These are phyloP conservation scores for Leptarthrus brevirostris DNA, from an alignment of 2,888 invertebrate species.

Conservation along the genomic window DNA sequence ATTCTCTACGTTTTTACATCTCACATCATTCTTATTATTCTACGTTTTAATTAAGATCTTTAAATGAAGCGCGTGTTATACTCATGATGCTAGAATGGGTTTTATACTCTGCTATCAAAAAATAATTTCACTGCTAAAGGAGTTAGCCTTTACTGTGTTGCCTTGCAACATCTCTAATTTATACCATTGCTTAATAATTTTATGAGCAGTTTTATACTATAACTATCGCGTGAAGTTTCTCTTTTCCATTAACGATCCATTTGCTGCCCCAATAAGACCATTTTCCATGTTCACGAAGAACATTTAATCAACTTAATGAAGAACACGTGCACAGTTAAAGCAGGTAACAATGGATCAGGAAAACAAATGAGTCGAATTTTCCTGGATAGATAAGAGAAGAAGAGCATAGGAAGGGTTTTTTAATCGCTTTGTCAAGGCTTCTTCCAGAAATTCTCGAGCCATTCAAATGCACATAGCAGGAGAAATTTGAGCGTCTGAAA, in stretches of 20 bases:
- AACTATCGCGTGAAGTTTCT: neutral
- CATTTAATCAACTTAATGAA: slow-evolving; percentile 31
- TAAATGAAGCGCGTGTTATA: too few species aligned
- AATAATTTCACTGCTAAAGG: too few species aligned
- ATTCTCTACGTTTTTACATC: too few species aligned
- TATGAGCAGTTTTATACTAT: too few species aligned
- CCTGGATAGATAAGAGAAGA: slow-evolving; percentile 6
- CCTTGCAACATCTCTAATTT: too few species aligned
- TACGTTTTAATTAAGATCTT: too few species aligned
- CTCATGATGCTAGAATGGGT: too few species aligned
- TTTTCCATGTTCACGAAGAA: neutral
- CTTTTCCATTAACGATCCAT: neutral
- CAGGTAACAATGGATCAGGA: slow-evolving; percentile 39
- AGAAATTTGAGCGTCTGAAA: slow-evolving; percentile 25
- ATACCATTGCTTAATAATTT: too few species aligned
- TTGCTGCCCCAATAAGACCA: too few species aligned
- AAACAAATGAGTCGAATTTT: slow-evolving; percentile 34
- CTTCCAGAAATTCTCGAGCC: slow-evolving; percentile 29
- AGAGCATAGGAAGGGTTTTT: slow-evolving; percentile 7
- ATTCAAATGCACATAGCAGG: neutral
- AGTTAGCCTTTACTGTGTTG: too few species aligned
- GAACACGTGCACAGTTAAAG: slow-evolving; percentile 24
- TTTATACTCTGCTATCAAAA: too few species aligned
- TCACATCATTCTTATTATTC: too few species aligned
- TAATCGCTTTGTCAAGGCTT: slow-evolving; percentile 40